Evolutionary conservation across 2,113 vertebrate genomes (phyloP), one percentile per base, ranked within the genome.

Genomic region (Pseudopipra pipra): DNA sequence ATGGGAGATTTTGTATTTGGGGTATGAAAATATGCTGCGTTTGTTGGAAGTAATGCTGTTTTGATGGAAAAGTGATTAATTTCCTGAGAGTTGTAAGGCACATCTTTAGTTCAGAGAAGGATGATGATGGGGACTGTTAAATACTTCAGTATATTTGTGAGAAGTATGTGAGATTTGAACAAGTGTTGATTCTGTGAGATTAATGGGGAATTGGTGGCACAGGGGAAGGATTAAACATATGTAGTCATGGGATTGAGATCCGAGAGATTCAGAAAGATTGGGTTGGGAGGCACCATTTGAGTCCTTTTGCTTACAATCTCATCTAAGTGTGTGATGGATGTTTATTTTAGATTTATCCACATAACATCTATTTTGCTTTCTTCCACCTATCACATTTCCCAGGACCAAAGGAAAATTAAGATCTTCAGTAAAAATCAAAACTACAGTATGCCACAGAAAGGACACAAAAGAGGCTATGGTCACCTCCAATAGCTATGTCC

Each of bases 61-160:
- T 76, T 93, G 66, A 70, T 28, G 51, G 71, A 70, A 93, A 95
- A 93, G 28, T 79, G 81, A 95, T 89, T 94, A 54, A 93, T 94
- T 87, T 95, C 46, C 70, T 85, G 35, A 79, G 44, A 79, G 19
- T 37, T 94, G 43, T 49, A 91, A 76, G 41, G n/a, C 49, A 76
- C 17, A 46, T 85, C 70, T 93, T 73, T 76, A 73, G 16, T 77
- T 85, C 62, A 73, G 91, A 90, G 74, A 87, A 66, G 17, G 67
- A 72, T 85, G 89, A 54, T 72, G 81, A 79, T 73, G 44, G 54
- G 16, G 74, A 85, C 56, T 87, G 46, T 78, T 70, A 91, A 96
- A 89, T 76, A 94, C 80, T 89, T 93, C 70, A 70, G 61, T 70
- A 62, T 82, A 82, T 91, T 85, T 0, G 0, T 54, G 46, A 95